Percentiles rank a stretch among this genome's conserved stretches.
phyloP scores from a whole-genome alignment of 2,888 invertebrate species.

The Temnothorax rugatulus region DNA sequence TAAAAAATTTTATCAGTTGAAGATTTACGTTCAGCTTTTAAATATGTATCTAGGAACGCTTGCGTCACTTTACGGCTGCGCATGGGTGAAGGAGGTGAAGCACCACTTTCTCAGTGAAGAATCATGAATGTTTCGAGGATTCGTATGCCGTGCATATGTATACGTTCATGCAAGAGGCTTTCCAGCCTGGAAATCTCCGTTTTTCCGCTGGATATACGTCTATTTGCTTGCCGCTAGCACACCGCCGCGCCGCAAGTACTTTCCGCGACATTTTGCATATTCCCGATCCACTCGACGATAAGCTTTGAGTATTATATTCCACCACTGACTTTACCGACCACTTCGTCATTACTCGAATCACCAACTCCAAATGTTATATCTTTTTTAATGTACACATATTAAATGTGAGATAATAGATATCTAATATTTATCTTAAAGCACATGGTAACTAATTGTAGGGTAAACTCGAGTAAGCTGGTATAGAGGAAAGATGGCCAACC shows the following conservation, averaged over 20 bases:
- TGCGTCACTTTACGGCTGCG: conserved; percentile 25
- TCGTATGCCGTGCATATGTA: conserved; percentile 29
- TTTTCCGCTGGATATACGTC: conserved; percentile 50
- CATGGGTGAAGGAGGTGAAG: not conserved
- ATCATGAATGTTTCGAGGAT: conserved; percentile 48
- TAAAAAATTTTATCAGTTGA: conserved; percentile 54
- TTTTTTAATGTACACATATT: conserved; percentile 7
- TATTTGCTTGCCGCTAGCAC: conserved; percentile 43
- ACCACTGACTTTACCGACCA: conserved; percentile 34
- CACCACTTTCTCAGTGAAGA: conserved; percentile 43
- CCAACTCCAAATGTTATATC: not conserved
- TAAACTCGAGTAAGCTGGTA: no score
- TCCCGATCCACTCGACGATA: conserved; percentile 48
- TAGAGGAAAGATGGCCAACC: no score
- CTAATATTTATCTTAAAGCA: not conserved
- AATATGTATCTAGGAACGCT: conserved; percentile 58
- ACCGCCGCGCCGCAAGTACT: conserved; percentile 48
- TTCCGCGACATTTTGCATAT: conserved; percentile 52
- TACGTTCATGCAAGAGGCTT: conserved; percentile 25
- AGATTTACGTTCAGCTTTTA: conserved; percentile 57
- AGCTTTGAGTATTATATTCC: conserved; percentile 47
- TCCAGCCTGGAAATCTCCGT: conserved; percentile 48
- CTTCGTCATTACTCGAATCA: conserved; percentile 34
- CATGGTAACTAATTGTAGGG: not conserved
- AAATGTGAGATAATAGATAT: not conserved